Conservation (phyloP, 2,888 invertebrate species). For the Myopa tessellatipennis region DNA sequence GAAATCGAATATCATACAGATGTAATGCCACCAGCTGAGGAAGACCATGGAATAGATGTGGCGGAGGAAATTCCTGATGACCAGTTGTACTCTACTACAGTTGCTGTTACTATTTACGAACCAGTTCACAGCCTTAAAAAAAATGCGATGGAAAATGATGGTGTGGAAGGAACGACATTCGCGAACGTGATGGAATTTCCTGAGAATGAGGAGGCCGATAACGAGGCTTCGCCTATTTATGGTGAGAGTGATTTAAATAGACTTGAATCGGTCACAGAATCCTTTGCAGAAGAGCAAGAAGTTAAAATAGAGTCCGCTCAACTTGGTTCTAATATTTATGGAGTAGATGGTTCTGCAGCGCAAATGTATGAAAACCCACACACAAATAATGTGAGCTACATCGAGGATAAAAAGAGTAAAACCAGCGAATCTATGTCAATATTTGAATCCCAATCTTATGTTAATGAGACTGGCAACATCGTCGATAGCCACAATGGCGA, state of each 20-base stretch:
- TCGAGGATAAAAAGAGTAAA: no score
- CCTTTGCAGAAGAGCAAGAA: neutral
- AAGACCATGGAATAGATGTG: no score
- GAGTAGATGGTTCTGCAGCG: slow-evolving; percentile 19
- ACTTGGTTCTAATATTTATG: neutral
- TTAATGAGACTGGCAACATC: neutral
- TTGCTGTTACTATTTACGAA: neutral
- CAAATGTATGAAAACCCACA: slow-evolving; percentile 12
- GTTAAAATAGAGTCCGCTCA: neutral
- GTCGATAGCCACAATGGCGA: slow-evolving; percentile 1
- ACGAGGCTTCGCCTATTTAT: slow-evolving; percentile 21
- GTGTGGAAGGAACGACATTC: slow-evolving; percentile 38
- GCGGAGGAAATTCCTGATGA: neutral
- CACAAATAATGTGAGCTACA: no score
- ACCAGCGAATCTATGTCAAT: neutral
- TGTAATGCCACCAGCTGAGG: neutral
- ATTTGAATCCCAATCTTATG: no score
- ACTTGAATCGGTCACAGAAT: neutral
- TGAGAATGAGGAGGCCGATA: slow-evolving; percentile 38
- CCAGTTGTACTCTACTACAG: neutral
- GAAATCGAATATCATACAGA: neutral
- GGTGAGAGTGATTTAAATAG: slow-evolving; percentile 10
- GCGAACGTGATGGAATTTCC: slow-evolving; percentile 9
- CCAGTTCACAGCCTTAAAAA: neutral
- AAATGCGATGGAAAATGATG: neutral